Conservation (phyloP, 2,113 vertebrate species). For the Rhodinocichla rosea region DNA sequence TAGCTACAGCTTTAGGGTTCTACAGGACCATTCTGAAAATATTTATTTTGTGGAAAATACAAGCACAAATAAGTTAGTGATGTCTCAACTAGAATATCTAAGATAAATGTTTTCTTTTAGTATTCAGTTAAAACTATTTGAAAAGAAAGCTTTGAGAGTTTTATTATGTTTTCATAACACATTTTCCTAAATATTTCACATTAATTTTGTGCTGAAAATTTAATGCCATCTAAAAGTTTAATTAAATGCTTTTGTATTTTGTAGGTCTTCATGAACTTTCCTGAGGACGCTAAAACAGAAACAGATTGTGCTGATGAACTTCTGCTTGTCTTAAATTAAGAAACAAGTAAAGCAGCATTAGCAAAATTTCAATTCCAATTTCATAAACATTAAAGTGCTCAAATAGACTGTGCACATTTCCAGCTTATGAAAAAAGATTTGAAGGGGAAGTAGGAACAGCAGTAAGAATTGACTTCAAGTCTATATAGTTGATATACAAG, state of each 20-base stretch:
- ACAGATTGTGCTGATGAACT: neutral
- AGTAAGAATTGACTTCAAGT: neutral
- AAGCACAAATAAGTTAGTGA: neutral
- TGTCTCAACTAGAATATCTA: neutral
- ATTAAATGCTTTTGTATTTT: neutral
- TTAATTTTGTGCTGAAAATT: neutral
- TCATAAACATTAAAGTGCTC: neutral
- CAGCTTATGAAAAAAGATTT: neutral
- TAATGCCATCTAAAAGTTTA: neutral
- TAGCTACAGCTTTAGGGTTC: neutral
- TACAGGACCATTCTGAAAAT: neutral
- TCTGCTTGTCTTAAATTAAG: neutral
- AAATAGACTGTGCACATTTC: neutral
- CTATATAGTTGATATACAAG: neutral
- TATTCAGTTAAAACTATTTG: neutral
- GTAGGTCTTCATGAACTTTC: neutral
- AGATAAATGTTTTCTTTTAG: neutral
- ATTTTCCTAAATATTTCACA: neutral
- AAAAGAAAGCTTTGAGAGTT: neutral
- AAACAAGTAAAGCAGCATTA: neutral
- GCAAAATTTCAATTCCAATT: neutral
- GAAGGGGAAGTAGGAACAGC: neutral
- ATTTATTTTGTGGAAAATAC: neutral
- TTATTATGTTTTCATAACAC: neutral
- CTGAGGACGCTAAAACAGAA: neutral